These are phyloP conservation scores for Pollenia angustigena DNA, from an alignment of 2,888 invertebrate species.

Conservation along the genomic window DNA sequence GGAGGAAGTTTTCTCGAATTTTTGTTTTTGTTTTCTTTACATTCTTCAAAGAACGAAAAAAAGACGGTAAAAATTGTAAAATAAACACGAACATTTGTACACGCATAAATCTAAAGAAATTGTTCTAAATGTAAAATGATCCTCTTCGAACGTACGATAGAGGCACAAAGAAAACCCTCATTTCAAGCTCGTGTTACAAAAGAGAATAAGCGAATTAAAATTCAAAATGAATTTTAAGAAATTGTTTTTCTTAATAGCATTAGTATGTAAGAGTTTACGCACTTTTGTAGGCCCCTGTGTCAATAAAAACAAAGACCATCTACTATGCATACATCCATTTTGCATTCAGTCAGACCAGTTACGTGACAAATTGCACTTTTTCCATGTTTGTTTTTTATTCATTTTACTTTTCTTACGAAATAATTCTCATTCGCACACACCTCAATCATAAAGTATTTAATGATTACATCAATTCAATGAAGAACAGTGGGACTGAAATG, in stretches of 20 bases:
- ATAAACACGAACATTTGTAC: conserved; percentile 29
- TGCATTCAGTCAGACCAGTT: conserved; percentile 52
- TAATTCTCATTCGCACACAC: conserved; percentile 57
- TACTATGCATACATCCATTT: conserved; percentile 23
- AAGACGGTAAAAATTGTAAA: conserved; percentile 29
- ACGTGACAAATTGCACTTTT: conserved; percentile 66
- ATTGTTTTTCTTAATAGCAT: conserved; percentile 9
- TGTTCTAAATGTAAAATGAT: conserved; percentile 53
- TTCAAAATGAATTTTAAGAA: conserved; percentile 18
- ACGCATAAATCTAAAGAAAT: conserved; percentile 15
- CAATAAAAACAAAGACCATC: background rate
- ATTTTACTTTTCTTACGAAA: conserved; percentile 52
- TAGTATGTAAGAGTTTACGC: conserved; percentile 4
- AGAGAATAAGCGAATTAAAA: conserved; percentile 41
- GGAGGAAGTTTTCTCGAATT: conserved; percentile 19
- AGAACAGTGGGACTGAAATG: conserved; percentile 33
- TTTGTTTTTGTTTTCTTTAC: background rate
- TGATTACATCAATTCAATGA: conserved; percentile 59
- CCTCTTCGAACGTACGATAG: conserved; percentile 24
- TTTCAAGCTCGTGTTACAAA: conserved; percentile 68
- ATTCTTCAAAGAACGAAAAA: conserved; percentile 7
- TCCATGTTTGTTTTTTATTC: conserved; percentile 19
- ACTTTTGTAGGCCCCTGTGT: conserved; percentile 23
- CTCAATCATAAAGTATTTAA: conserved; percentile 18
- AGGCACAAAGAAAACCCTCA: conserved; percentile 49